Evolutionary conservation across 2,113 vertebrate species (phyloP), one percentile per base, ranked within the genome.

Genomic region (Alethe castanea): DNA sequence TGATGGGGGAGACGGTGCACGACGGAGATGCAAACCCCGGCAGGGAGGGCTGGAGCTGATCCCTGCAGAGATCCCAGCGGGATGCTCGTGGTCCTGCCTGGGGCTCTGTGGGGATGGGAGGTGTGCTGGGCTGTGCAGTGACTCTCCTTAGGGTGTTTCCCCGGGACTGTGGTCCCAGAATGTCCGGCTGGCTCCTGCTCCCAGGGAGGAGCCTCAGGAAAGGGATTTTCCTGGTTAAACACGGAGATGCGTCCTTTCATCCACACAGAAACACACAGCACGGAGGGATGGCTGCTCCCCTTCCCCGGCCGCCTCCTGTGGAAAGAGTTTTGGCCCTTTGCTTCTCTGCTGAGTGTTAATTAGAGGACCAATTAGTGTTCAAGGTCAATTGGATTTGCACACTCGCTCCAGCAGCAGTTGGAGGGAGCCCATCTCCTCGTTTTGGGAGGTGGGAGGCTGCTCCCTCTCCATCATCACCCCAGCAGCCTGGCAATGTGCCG

Each of bases 381-480:
- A 90, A 95, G 89, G 94, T 91, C 93, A 80, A 73, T 66, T 87
- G 50, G 87, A 61, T 80, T 86, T 90, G 50, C 83, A 92, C 83
- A 42, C 66, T 79, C 0, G 0, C 26, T 79, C 61, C 45, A 0
- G 40, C 2, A 89, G 86, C 81, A 48, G 3, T 18, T 18, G 66
- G 86, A 52, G 61, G 54, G 89, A 72, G 31, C 65, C 70, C 14
- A 4, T 45, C 78, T 72, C 47, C 74, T 86, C 38, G 1, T 74
- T 70, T 91, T 53, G 5, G 74, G 81, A 85, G 65, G 61, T 12
- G 40, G 54, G 61, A 24, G 33, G 31, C 77, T 25, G 35, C 64
- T 88, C 56, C 64, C 33, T 72, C 71, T 50, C 64, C 52, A 2
- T 19, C 14, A 3, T 18, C 44, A 8, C 50, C 36, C 59, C 1